Percentiles rank a stretch among this genome's conserved stretches.
These are phyloP conservation scores for Heteropelma amictum DNA, from an alignment of 2,888 invertebrate genomes.

Conservation along the genomic window DNA sequence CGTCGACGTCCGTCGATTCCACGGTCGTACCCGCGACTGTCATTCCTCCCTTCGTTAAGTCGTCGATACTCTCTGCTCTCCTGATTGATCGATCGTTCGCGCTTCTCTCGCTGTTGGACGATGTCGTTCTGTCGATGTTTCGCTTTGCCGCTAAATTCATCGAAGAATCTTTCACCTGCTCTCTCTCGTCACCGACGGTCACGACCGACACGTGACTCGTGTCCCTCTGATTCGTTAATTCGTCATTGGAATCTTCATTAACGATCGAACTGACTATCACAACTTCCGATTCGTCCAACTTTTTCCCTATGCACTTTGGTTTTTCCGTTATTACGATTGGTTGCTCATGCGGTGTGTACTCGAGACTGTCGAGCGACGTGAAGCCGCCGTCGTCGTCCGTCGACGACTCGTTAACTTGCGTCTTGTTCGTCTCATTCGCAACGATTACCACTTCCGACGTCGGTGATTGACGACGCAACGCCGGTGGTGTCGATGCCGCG, in stretches of 20 bases:
- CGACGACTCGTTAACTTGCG: constrained; percentile 83
- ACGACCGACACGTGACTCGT: constrained; percentile 95
- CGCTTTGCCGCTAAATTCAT: constrained; percentile 65
- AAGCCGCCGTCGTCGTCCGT: constrained; percentile 86
- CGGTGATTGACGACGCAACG: constrained; percentile 83
- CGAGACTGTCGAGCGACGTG: constrained; percentile 87
- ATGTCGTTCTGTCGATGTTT: constrained; percentile 73
- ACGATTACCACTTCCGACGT: constrained; percentile 88
- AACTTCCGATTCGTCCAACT: constrained; percentile 92
- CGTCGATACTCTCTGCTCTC: constrained; percentile 74
- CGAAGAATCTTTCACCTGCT: constrained; percentile 86
- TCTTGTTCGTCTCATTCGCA: constrained; percentile 87
- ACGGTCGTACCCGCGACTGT: constrained; percentile 78
- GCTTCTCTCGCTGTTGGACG: constrained; percentile 70
- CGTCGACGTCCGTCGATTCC: constrained; percentile 70
- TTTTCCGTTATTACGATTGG: constrained; percentile 76
- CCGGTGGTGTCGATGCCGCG: constrained; percentile 85
- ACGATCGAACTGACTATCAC: constrained; percentile 87
- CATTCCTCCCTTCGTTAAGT: constrained; percentile 77
- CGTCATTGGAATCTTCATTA: constrained; percentile 71
- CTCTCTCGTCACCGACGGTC: constrained; percentile 89
- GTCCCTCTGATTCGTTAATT: constrained; percentile 79
- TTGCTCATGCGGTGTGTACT: constrained; percentile 79
- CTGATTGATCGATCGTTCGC: constrained; percentile 64
- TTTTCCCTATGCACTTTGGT: constrained; percentile 80